Evolutionary conservation across 2,113 vertebrate species (phyloP), one percentile per base, ranked within the genome.

Genomic region (Eurypyga helias): DNA sequence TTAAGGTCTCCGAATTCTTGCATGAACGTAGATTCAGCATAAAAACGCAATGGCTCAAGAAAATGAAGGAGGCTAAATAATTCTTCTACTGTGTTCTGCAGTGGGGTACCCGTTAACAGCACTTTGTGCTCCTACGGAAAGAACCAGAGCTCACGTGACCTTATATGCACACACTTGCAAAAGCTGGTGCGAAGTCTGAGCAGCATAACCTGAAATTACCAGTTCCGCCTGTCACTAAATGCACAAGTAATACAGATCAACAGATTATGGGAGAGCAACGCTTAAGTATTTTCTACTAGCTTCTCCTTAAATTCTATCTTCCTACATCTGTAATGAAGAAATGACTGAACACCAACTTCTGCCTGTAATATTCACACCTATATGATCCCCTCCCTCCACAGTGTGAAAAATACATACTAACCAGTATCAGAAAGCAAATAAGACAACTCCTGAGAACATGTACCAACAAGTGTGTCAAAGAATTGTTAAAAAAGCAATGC

Each of bases 21-120:
- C 99, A 99, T 99, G 97, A 99, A 99, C 10, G 99, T 99, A 75
- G 98, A 99, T 92, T 99, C 99, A 29, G 99, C 99, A 82, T 99
- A 99, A 96, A 99, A 99, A 61, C 99, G 98, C 66, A 98, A 91
- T 1, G 99, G 99, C 83, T 99, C 99, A 90, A 99, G 98, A 97
- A 99, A 99, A 97, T 99, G 99, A 87, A 99, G 99, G 71, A 99
- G 98, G 87, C 99, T 99, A 87, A 99, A 99, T 31, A 99, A 98
- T 92, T 99, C 99, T 97, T 99, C 99, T 93, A 99, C 99, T 2
- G 99, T 99, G 96, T 99, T 99, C 98, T 99, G 99, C 62, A 99
- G 98, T 13, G 99, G 99, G 9, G 99, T 99, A 34, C 99, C 99
- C 1, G 99, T 99, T 96, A 99, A 97, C 90, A 99, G 98, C 89